Evolutionary conservation across 2,888 invertebrate genomes (phyloP), one percentile per base, ranked within the genome.

Genomic region (Steromphala cineraria): DNA sequence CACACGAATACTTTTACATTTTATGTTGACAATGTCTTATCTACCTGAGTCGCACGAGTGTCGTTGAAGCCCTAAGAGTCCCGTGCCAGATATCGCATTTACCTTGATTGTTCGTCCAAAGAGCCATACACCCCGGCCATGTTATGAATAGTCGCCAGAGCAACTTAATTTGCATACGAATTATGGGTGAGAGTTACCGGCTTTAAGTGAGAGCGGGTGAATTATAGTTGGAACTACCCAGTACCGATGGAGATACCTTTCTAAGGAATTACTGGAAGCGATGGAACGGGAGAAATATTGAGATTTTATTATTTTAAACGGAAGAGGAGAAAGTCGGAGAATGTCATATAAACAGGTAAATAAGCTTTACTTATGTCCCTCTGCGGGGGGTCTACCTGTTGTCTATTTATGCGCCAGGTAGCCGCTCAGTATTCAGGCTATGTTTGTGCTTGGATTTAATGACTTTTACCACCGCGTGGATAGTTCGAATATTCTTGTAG

Each of bases 141-240:
- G 75, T 75, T 75, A 10, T 75, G 24, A 40, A 24, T 24, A 40
- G 75, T 75, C 75, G 46, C 21, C 75, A 52, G 75, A 75, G 75
- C 52, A 75, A 75, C 75, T 75, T 67, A 46, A 75, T 75, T 75
- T 75, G 75, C 75, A 75, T 75, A 75, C 40, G 75, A 75, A 75
- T 75, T 24, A 28, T 17, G 19, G 52, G 75, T 21, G 75, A 75
- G 75, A 75, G 75, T 75, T 75, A 71, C 40, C 71, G 19, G 28
- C 21, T 17, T 75, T 52, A 28, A 24, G 62, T 8, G 62, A 62
- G 15, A 62, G 62, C 62, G 62, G 8, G 13, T 56, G 28, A 62
- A 24, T 62, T 13, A 28, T n/a, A 24, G 28, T 62, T 13, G 24
- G 62, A 28, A 62, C 13, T 13, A 28, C 3, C 24, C 24, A 24